phyloP scores from a whole-genome alignment of 2,797 vertebrate species.

The Myiotriccus ornatus region DNA sequence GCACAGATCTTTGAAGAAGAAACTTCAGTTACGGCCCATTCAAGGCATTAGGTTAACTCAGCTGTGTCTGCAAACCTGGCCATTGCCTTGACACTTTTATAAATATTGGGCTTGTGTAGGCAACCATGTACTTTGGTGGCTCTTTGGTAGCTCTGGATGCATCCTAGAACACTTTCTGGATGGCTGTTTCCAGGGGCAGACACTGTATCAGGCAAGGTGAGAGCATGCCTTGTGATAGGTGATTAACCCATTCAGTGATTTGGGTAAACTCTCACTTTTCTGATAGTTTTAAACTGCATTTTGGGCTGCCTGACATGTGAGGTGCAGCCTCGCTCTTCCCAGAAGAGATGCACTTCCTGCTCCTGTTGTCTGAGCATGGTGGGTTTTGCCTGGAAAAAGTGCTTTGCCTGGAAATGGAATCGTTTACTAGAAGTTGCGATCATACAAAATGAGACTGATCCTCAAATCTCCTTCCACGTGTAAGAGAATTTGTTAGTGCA shows the following conservation, averaged over 20 bases:
- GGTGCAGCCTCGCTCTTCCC: neutral
- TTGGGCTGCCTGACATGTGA: neutral
- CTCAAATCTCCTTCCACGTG: neutral
- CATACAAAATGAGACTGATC: accelerated
- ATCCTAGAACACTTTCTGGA: neutral
- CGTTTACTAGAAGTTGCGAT: neutral
- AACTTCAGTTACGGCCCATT: neutral
- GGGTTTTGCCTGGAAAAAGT: neutral
- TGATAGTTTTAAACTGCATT: constrained; percentile 1
- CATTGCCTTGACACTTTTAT: neutral
- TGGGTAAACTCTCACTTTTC: neutral
- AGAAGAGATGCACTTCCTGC: neutral
- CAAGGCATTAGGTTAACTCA: neutral
- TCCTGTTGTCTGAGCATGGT: accelerated
- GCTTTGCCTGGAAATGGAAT: neutral
- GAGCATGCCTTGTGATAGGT: neutral
- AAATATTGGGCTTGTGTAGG: neutral
- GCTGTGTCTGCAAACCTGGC: neutral
- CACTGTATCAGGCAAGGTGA: neutral
- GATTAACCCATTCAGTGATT: neutral
- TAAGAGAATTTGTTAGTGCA: neutral
- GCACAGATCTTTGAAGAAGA: neutral
- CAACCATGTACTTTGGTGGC: neutral
- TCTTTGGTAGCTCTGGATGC: neutral
- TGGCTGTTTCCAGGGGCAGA: constrained; percentile 22